Evolutionary conservation across 2,797 vertebrate genomes (phyloP), one percentile per base, ranked within the genome.

Genomic region (Microchirus variegatus): DNA sequence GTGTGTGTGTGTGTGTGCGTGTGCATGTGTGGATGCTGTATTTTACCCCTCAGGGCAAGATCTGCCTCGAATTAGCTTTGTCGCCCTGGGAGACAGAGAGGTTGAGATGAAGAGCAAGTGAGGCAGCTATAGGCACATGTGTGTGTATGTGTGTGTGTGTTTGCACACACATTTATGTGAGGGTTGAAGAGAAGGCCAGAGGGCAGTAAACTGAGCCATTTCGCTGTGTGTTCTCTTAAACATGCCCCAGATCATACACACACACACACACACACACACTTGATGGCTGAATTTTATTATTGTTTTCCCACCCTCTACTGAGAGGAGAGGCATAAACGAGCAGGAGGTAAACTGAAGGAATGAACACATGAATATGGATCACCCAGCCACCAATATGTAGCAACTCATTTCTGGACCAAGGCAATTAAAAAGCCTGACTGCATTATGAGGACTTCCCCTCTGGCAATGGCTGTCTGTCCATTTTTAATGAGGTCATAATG

Each of bases 1-100:
- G 22, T 22, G 22, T 22, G 22, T 22, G 22, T 22, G 22, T 22
- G 22, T 22, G 19, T n/a, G 19, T 22, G 19, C 19, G 19, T 22
- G 22, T 22, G 22, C 22, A 22, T 64, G 44, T 74, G 52, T 59
- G 58, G 59, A 77, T 79, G 76, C 68, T 82, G 76, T 72, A 85
- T 84, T 87, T 91, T 89, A 91, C 82, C 86, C 90, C 91, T 89
- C 63, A 90, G 89, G 91, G 89, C 86, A 87, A 88, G 91, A 91
- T 91, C 90, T 89, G 87, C 87, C 90, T 92, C 87, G 90, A 93
- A 92, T 94, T 91, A 93, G 84, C 89, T 86, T 84, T 88, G 90
- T 91, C 87, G 84, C 88, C 89, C 59, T 73, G 85, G 88, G 90
- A 90, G 76, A 88, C 79, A 84, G 71, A 80, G 60, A 63, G 81